Evolutionary conservation across 92 coral and sea anemone genomes (phyloP).

Genomic region (Ricordea florida): DNA sequence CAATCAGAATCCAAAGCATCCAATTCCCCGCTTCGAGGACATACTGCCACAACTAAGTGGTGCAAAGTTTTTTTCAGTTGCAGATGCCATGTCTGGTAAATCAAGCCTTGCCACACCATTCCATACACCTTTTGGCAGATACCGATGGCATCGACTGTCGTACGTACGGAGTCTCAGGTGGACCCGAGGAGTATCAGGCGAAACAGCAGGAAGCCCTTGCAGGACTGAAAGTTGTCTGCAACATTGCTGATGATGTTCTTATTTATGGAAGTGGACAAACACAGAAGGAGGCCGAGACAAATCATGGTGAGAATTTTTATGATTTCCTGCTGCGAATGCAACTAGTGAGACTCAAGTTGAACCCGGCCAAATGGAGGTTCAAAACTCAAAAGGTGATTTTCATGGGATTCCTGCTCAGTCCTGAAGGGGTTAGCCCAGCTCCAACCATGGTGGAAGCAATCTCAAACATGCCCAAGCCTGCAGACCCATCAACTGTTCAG

Average conservation of each 20-base stretch:
- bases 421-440: slow-evolving; percentile 33
- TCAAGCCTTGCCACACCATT: slow-evolving; percentile 23
- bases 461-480: slow-evolving; percentile 23
- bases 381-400: slow-evolving; percentile 22
- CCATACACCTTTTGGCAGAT: slow-evolving; percentile 25
- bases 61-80: slow-evolving; percentile 44
- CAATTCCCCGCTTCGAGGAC: slow-evolving; percentile 34
- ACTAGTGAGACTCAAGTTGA: slow-evolving; percentile 7
- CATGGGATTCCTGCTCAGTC: slow-evolving; percentile 35
- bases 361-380: slow-evolving; percentile 19
- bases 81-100: slow-evolving; percentile 52
- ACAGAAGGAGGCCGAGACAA: slow-evolving; percentile 6
- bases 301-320: slow-evolving; percentile 26
- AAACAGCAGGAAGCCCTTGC: slow-evolving; percentile 41
- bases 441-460: slow-evolving; percentile 36
- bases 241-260: slow-evolving; percentile 20
- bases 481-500: slow-evolving; percentile 19
- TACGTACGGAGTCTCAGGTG: slow-evolving; percentile 19
- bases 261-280: slow-evolving; percentile 17
- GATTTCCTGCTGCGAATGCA: slow-evolving; percentile 16
- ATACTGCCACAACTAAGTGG: slow-evolving; percentile 16
- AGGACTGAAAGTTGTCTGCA: slow-evolving; percentile 14
- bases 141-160: slow-evolving; percentile 26
- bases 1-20: slow-evolving; percentile 41
- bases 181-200: slow-evolving; percentile 33